Evolutionary conservation across 2,888 invertebrate species (phyloP).

Genomic region (Leptothorax acervorum): DNA sequence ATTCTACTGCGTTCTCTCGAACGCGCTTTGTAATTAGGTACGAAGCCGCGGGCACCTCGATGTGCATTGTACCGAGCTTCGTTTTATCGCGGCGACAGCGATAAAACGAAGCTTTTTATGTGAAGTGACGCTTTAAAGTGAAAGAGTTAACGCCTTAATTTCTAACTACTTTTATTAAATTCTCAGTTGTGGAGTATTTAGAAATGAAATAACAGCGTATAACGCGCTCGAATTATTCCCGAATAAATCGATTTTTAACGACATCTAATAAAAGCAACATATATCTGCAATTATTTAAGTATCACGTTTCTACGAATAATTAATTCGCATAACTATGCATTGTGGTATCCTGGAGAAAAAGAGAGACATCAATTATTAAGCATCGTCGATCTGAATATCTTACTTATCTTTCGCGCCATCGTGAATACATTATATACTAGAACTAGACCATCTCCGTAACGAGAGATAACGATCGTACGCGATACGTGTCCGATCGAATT

Average conservation of each 20-base stretch:
- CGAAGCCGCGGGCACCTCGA: slow-evolving; percentile 4
- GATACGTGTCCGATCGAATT: slow-evolving; percentile 16
- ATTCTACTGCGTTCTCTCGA: not conserved
- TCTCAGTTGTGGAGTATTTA: not conserved
- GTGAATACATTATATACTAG: not conserved
- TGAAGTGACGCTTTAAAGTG: not conserved
- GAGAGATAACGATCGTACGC: slow-evolving; percentile 37
- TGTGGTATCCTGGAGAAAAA: not conserved
- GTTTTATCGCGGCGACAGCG: slow-evolving; percentile 7
- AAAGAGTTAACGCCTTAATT: not conserved
- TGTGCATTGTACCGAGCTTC: not conserved
- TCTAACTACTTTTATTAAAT: slow-evolving; percentile 7
- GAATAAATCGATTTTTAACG: not conserved
- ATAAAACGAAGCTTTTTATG: not conserved
- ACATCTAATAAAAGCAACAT: slow-evolving; percentile 9
- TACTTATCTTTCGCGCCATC: slow-evolving; percentile 16
- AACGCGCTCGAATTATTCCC: not conserved
- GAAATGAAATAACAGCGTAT: not conserved
- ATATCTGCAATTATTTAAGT: slow-evolving; percentile 27
- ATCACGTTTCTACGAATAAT: not conserved
- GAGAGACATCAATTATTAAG: not conserved
- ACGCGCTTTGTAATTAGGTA: slow-evolving; percentile 11
- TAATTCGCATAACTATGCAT: not conserved
- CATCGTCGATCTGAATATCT: slow-evolving; percentile 1
- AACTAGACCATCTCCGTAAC: not conserved